phyloP scores from a whole-genome alignment of 2,888 invertebrate species.

The Hemithea aestivaria region DNA sequence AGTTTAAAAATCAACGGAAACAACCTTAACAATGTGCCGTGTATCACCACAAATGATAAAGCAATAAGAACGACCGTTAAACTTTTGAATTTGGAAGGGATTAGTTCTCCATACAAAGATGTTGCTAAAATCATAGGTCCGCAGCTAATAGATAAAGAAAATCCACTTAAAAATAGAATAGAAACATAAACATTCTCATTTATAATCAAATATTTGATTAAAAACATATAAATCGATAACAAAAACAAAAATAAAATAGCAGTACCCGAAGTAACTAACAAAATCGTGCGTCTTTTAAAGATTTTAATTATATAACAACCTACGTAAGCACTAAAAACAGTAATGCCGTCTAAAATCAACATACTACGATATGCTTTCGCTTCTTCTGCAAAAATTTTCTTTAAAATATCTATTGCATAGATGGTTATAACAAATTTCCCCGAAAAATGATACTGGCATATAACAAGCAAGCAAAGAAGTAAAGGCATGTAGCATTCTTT shows the following conservation, averaged over 20 bases:
- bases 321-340: conserved; percentile 4
- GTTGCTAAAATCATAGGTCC: conserved; percentile 8
- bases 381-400: conserved; percentile 4
- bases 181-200: conserved; percentile 7
- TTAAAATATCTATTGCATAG: conserved; percentile 7
- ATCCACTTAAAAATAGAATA: conserved; percentile 1
- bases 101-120: conserved; percentile 5
- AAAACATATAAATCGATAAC: conserved; percentile 5
- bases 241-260: conserved; percentile 3
- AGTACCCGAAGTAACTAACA: neutral
- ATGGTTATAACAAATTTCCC: conserved; percentile 8
- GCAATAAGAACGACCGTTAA: conserved; percentile 1
- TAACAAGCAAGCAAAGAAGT: neutral
- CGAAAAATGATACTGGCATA: conserved; percentile 6
- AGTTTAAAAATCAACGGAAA: neutral
- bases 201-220: neutral
- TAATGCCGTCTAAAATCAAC: conserved; percentile 6
- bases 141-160: conserved; percentile 6
- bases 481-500: conserved; percentile 9
- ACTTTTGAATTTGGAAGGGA: conserved; percentile 3
- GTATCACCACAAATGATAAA: conserved; percentile 1
- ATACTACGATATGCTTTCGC: conserved; percentile 3
- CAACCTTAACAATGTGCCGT: conserved; percentile 5
- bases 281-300: conserved; percentile 1
- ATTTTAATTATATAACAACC: conserved; percentile 1